These are phyloP conservation scores for Oscarella lobularis DNA, from an alignment of 37 sponge, comb jelly and placozoan genomes.

Conservation along the genomic window DNA sequence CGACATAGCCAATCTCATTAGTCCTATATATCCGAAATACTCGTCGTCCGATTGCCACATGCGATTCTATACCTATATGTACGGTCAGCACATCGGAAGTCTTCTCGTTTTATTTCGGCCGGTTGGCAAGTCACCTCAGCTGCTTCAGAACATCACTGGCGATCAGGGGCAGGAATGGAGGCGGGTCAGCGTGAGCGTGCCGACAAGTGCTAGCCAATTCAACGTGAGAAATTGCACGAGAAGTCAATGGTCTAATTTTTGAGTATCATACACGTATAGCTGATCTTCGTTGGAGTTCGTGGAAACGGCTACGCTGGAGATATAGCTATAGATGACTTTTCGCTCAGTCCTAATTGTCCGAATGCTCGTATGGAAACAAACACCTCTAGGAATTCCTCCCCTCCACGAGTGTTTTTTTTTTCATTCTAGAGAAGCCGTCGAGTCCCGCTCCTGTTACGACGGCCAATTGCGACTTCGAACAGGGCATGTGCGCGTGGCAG, in stretches of 20 bases:
- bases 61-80: background rate
- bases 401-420: too few relatives aligned
- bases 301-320: slow-evolving; percentile 11
- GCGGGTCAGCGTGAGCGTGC: background rate
- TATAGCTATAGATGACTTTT: slow-evolving; percentile 17
- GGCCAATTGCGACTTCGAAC: background rate
- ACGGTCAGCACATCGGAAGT: background rate
- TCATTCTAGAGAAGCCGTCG: too few relatives aligned
- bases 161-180: background rate
- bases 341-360: slow-evolving; percentile 3
- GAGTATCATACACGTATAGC: background rate
- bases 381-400: too few relatives aligned
- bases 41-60: background rate
- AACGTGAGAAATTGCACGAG: background rate
- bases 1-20: slow-evolving; percentile 10
- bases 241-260: background rate
- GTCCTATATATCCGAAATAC: background rate
- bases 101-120: background rate
- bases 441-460: background rate
- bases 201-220: background rate
- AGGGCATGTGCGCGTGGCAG: background rate
- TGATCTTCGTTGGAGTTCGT: slow-evolving; percentile 19
- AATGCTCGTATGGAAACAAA: background rate
- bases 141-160: background rate
- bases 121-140: background rate